Evolutionary conservation across 2,888 invertebrate species (phyloP), one percentile per base, ranked within the genome.

Genomic region (Malthinus seriepunctatus): DNA sequence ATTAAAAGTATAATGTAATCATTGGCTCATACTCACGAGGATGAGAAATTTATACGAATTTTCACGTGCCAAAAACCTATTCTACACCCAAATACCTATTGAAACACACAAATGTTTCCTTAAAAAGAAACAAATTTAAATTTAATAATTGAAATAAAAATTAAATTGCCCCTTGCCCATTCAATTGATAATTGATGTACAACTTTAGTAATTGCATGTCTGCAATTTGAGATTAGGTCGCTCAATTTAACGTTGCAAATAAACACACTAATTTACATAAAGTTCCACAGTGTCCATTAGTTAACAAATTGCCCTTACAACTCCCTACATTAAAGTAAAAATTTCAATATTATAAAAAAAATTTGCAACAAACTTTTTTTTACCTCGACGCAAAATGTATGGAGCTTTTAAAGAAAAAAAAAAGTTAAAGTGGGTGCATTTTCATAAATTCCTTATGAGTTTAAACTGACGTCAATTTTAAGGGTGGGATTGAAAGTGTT

Each of bases 391-490:
- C 6, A 38, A 1, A 38, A 38, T 38, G 4, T 39, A 23, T 23
- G 23, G 5, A 23, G 5, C 23, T 39, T 0, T 11, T 3, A 39
- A 4, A 12, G 7, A 7, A 11, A 1, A 11, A 11, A 39, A 39
- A 39, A 39, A 6, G 8, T 37, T 37, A 2, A 49, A 54, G 63
- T 51, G 5, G 47, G 52, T 55, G 50, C 54, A 42, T 38, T 38
- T 51, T 61, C 65, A 65, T 69, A 63, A 63, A 69, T 68, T 67
- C 67, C 65, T 68, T 65, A 66, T 65, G 66, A 68, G 60, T 56
- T 46, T 50, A 55, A 32, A 42, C 52, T 54, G 44, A 48, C 46
- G 61, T 63, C 61, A 65, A 59, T 59, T 60, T 56, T 49, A 49
- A 32, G 48, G 55, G 45, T 38, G 55, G 50, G 52, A 62, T 56